Percentiles rank a stretch among this genome's conserved stretches.
These are phyloP conservation scores for Argopecten irradians DNA, from an alignment of 1,140 invertebrate species.

Conservation along the genomic window DNA sequence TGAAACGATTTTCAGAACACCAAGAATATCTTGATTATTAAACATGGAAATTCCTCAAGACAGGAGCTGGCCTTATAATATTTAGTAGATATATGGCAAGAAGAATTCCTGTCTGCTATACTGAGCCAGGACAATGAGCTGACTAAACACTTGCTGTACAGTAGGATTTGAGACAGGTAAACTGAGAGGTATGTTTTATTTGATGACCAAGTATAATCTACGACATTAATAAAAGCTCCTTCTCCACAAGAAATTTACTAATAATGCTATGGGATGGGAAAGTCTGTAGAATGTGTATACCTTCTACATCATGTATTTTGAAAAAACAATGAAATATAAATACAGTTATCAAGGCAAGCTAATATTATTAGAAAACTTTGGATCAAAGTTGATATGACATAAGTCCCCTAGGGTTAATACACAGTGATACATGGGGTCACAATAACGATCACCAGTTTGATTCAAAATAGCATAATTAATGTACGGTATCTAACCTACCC, in stretches of 20 bases:
- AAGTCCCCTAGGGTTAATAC: neutral
- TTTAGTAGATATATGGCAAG: neutral
- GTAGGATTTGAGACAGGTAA: neutral
- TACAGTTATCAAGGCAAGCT: neutral
- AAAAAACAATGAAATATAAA: neutral
- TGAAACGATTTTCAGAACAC: neutral
- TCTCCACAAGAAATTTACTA: neutral
- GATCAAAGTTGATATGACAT: neutral
- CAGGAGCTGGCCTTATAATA: neutral
- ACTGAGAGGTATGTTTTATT: neutral
- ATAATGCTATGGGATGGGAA: conserved; percentile 6
- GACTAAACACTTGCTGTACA: neutral
- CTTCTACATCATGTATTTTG: neutral
- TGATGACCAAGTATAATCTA: neutral
- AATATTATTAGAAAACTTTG: conserved; percentile 23
- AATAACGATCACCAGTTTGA: neutral
- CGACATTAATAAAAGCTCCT: neutral
- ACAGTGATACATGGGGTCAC: neutral
- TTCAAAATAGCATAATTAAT: neutral
- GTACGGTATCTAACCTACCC: neutral
- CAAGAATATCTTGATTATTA: neutral
- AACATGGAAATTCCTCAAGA: neutral
- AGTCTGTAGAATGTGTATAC: neutral
- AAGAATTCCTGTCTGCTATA: neutral
- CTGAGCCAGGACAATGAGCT: neutral